These are phyloP conservation scores for Bhutanitis thaidina DNA, from an alignment of 2,888 invertebrate species.

Conservation along the genomic window DNA sequence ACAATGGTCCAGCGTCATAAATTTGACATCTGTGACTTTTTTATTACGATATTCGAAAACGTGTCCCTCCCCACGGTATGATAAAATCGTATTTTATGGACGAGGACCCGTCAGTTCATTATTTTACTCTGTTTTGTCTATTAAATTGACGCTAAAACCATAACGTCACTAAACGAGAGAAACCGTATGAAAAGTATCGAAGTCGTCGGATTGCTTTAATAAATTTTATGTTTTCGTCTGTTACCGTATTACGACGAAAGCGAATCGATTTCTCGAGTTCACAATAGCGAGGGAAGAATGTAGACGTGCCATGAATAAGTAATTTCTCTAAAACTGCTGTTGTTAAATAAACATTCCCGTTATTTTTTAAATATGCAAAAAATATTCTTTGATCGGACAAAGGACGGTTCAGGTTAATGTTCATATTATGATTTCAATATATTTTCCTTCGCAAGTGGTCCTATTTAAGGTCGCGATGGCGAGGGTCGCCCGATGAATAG, in stretches of 20 bases:
- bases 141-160: constrained; percentile 52
- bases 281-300: constrained; percentile 55
- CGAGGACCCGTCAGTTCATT: constrained; percentile 66
- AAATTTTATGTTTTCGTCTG: constrained; percentile 21
- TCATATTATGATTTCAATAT: constrained; percentile 75
- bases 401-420: constrained; percentile 56
- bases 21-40: constrained; percentile 80
- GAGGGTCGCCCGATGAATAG: constrained; percentile 66
- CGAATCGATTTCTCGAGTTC: constrained; percentile 43
- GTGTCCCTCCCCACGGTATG: constrained; percentile 73
- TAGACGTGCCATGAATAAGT: constrained; percentile 65
- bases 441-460: constrained; percentile 71
- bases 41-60: constrained; percentile 78
- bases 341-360: constrained; percentile 63
- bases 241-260: constrained; percentile 24
- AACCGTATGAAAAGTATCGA: constrained; percentile 27
- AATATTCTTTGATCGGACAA: constrained; percentile 63
- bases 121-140: constrained; percentile 69
- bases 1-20: constrained; percentile 76
- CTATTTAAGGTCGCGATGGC: constrained; percentile 60
- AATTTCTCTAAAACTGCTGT: constrained; percentile 65
- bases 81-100: constrained; percentile 78
- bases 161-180: constrained; percentile 26
- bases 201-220: constrained; percentile 21
- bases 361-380: constrained; percentile 48